Evolutionary conservation across 2,113 vertebrate species (phyloP).

Genomic region (Saccopteryx leptura): DNA sequence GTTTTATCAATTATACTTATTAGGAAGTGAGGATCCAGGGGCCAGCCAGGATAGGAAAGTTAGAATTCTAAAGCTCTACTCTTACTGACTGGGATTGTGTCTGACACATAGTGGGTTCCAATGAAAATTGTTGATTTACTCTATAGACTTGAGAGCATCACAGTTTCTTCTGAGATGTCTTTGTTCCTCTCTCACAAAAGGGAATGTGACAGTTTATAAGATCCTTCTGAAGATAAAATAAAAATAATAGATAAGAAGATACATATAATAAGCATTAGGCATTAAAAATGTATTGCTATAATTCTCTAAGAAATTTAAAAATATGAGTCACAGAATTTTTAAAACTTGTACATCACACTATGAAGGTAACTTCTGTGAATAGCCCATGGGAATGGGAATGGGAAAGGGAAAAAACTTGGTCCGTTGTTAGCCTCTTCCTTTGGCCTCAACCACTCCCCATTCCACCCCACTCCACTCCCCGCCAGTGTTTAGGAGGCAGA

Average conservation of each 20-base stretch:
- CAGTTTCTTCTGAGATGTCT: neutral
- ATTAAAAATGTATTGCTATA: neutral
- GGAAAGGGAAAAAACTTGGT: neutral
- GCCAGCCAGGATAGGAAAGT: neutral
- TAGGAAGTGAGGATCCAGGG: rapidly evolving
- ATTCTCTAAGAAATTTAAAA: neutral
- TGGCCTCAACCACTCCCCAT: neutral
- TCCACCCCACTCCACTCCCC: too few species aligned
- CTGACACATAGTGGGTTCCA: neutral
- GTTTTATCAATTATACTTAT: neutral
- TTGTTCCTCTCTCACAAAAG: neutral
- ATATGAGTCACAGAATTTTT: neutral
- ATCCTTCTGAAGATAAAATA: neutral
- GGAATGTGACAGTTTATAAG: neutral
- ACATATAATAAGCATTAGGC: neutral
- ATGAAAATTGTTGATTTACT: neutral
- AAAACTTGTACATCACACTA: neutral
- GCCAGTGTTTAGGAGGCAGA: neutral
- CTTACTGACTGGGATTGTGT: neutral
- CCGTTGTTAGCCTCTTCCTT: neutral
- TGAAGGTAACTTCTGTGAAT: neutral
- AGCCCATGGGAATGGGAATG: neutral
- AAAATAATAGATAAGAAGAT: neutral
- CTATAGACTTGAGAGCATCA: neutral
- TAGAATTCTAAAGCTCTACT: neutral